Evolutionary conservation across 2,797 vertebrate genomes (phyloP).

Genomic region (Anabas testudineus): DNA sequence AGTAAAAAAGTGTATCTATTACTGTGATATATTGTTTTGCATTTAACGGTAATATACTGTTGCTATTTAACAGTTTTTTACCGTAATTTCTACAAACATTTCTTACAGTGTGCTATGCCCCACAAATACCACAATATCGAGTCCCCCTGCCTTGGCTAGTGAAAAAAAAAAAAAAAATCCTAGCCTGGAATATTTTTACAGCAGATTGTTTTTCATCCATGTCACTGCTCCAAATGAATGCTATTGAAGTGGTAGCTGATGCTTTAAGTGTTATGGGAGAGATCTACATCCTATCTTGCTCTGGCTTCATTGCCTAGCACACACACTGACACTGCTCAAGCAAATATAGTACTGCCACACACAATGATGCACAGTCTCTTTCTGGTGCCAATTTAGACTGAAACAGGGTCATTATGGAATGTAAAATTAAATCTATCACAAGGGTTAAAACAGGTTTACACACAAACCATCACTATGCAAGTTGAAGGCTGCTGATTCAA

Average conservation of each 20-base stretch:
- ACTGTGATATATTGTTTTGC: too few species aligned
- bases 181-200: slow-evolving; percentile 74
- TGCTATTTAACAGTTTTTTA: too few species aligned
- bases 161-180: slow-evolving; percentile 30
- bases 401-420: slow-evolving; percentile 52
- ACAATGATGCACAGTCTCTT: slow-evolving; percentile 24
- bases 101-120: too few species aligned
- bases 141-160: slow-evolving; percentile 20
- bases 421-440: slow-evolving; percentile 38
- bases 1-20: too few species aligned
- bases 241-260: slow-evolving; percentile 69
- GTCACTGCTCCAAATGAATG: slow-evolving; percentile 59
- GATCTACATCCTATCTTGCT: slow-evolving; percentile 70
- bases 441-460: slow-evolving; percentile 23
- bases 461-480: neutral
- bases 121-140: slow-evolving; percentile 54
- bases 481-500: slow-evolving; percentile 8
- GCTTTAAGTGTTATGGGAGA: slow-evolving; percentile 46
- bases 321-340: slow-evolving; percentile 53
- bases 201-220: slow-evolving; percentile 72
- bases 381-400: slow-evolving; percentile 52
- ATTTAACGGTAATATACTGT: too few species aligned
- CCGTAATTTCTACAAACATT: too few species aligned
- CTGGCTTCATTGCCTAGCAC: slow-evolving; percentile 53
- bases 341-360: slow-evolving; percentile 13